phyloP scores from a whole-genome alignment of 2,797 vertebrate species.

The Falco concolor region DNA sequence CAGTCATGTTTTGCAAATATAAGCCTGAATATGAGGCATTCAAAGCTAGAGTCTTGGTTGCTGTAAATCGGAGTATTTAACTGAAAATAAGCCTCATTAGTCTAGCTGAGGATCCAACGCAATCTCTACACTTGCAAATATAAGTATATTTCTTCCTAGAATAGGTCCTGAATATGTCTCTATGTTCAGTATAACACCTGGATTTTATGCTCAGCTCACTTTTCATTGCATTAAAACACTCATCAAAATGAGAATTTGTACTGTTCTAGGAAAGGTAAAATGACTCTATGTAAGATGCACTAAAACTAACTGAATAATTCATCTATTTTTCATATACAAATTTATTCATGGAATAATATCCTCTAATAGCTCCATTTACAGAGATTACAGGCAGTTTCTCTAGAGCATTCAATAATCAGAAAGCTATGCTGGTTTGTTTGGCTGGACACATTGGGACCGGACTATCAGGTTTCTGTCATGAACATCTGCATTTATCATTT shows the following conservation, averaged over 20 bases:
- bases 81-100: background rate
- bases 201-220: background rate
- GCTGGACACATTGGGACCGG: background rate
- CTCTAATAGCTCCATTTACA: background rate
- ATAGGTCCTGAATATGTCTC: background rate
- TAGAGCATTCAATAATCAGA: background rate
- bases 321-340: conserved; percentile 34
- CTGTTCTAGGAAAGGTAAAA: background rate
- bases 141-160: background rate
- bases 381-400: background rate
- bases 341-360: conserved; percentile 18
- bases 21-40: background rate
- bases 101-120: background rate
- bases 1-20: conserved; percentile 20
- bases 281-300: background rate
- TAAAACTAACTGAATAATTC: conserved; percentile 39
- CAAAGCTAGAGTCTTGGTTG: background rate
- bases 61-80: background rate
- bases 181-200: conserved; percentile 34
- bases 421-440: background rate
- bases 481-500: background rate
- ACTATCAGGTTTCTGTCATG: background rate
- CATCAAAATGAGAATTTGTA: conserved; percentile 22
- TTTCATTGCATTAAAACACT: conserved; percentile 10
- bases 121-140: background rate